phyloP scores from a whole-genome alignment of 2,797 vertebrate species.

The Chelon labrosus region DNA sequence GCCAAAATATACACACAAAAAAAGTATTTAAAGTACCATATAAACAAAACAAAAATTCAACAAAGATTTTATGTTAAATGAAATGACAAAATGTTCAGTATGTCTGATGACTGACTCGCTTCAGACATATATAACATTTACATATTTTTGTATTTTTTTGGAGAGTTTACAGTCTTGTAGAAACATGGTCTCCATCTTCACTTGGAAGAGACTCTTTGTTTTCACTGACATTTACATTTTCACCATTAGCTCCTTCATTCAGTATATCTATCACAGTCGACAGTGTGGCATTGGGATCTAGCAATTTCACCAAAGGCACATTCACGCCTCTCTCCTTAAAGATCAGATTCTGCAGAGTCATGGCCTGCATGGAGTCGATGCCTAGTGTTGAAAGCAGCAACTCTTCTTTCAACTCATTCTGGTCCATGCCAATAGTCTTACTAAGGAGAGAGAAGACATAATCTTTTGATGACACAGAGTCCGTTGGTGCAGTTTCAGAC shows the following conservation, averaged over 20 bases:
- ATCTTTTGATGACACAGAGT: conserved; percentile 71
- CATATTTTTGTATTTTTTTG: not conserved
- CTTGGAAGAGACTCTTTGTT: not conserved
- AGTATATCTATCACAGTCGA: conserved; percentile 76
- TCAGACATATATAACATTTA: not conserved
- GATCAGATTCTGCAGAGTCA: conserved; percentile 89
- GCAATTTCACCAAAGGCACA: conserved; percentile 85
- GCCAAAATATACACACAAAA: not conserved
- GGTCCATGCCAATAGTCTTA: conserved; percentile 69
- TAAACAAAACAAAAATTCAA: not conserved
- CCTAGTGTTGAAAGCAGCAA: conserved; percentile 81
- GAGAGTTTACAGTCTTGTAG: conserved; percentile 62
- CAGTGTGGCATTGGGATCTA: conserved; percentile 87
- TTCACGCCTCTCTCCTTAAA: conserved; percentile 84
- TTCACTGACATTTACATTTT: conserved; percentile 6
- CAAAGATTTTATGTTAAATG: not conserved
- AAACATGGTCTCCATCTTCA: conserved; percentile 14
- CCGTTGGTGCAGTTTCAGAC: conserved; percentile 23
- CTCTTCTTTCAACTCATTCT: conserved; percentile 80
- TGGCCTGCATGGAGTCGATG: conserved; percentile 91
- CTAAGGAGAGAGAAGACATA: conserved; percentile 80
- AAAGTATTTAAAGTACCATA: not conserved
- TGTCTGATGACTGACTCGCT: not conserved
- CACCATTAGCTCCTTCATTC: conserved; percentile 49
- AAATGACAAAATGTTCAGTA: not conserved